phyloP scores from a whole-genome alignment of 1,140 invertebrate genomes.

The Temnothorax longispinosus region DNA sequence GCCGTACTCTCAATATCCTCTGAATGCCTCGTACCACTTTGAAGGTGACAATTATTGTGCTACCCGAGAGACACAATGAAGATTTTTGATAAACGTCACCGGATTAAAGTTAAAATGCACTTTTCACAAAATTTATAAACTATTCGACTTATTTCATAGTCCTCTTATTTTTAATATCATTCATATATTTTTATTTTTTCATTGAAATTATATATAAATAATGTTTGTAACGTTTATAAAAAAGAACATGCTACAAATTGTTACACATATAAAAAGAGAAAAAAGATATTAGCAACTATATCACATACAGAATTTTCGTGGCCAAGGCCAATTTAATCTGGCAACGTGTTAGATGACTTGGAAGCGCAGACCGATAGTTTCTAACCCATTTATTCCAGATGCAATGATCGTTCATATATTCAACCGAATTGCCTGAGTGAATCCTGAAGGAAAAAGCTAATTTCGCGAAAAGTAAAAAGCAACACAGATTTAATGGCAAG shows the following conservation, averaged over 20 bases:
- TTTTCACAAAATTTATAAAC: background rate
- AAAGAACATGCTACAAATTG: background rate
- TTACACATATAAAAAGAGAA: background rate
- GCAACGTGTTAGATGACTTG: conserved; percentile 79
- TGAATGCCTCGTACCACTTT: conserved; percentile 32
- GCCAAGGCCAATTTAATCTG: conserved; percentile 76
- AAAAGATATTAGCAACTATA: conserved; percentile 25
- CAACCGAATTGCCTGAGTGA: conserved; percentile 38
- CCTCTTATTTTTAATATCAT: background rate
- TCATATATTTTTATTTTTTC: background rate
- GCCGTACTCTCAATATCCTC: conserved; percentile 6
- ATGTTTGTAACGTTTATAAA: background rate
- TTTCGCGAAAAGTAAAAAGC: conserved; percentile 1
- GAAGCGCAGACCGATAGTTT: conserved; percentile 78
- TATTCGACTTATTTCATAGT: background rate
- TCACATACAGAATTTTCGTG: conserved; percentile 60
- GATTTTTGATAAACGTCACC: background rate
- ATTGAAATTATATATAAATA: background rate
- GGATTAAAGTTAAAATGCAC: conserved; percentile 5
- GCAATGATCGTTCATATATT: conserved; percentile 35
- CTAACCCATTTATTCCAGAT: conserved; percentile 83
- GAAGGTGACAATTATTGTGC: conserved; percentile 8
- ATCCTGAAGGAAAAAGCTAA: conserved; percentile 31
- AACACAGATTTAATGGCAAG: conserved; percentile 30
- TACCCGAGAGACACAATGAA: background rate